Conservation (phyloP, 1,140 invertebrate species). For the Cydia amplana region DNA sequence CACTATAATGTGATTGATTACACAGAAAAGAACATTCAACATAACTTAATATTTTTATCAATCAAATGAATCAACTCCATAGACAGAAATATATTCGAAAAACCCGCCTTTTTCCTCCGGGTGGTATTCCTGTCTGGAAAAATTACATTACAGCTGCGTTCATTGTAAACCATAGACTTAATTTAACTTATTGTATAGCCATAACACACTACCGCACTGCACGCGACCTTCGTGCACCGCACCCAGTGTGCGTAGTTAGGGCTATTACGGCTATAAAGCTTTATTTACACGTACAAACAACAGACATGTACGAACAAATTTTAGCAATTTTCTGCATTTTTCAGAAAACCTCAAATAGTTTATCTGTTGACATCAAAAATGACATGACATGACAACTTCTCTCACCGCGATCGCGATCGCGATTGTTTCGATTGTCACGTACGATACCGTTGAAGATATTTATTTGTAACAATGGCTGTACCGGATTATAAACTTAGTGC, state of each 20-base stretch:
- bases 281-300: too few relatives aligned
- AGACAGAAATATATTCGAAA: not conserved
- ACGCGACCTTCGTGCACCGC: too few relatives aligned
- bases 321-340: not conserved
- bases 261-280: too few relatives aligned
- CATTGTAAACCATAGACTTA: slow-evolving; percentile 7
- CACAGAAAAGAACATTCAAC: too few relatives aligned
- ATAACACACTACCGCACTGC: too few relatives aligned
- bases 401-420: slow-evolving; percentile 43
- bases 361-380: slow-evolving; percentile 23
- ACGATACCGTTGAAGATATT: slow-evolving; percentile 39
- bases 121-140: not conserved
- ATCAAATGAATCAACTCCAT: too few relatives aligned
- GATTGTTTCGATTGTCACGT: slow-evolving; percentile 43
- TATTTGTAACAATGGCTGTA: slow-evolving; percentile 63
- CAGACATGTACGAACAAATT: too few relatives aligned
- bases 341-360: not conserved
- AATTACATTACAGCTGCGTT: not conserved
- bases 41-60: too few relatives aligned
- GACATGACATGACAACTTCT: slow-evolving; percentile 55
- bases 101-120: not conserved
- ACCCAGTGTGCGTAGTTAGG: too few relatives aligned
- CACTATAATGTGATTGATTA: too few relatives aligned
- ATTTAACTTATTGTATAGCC: not conserved
- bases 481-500: slow-evolving; percentile 88